Evolutionary conservation across 2,888 invertebrate genomes (phyloP).

Genomic region (Phortica magna): DNA sequence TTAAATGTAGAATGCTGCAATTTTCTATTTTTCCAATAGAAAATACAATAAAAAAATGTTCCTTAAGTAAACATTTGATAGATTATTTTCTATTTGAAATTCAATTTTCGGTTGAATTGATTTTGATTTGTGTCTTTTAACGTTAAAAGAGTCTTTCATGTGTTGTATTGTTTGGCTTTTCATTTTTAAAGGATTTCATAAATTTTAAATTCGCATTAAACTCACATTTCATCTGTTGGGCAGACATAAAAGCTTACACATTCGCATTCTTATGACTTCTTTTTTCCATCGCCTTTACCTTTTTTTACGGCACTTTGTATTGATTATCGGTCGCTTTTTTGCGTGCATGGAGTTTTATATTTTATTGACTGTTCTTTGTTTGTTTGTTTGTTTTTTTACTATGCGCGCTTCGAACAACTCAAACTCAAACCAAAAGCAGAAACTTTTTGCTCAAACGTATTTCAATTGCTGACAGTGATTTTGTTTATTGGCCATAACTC

Average conservation of each 20-base stretch:
- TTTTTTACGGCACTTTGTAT: background rate
- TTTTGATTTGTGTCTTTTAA: constrained; percentile 26
- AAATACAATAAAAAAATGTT: too few species aligned
- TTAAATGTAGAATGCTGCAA: too few species aligned
- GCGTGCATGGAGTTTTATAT: constrained; percentile 28
- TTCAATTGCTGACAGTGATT: constrained; percentile 57
- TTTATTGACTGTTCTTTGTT: constrained; percentile 30
- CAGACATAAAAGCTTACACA: background rate
- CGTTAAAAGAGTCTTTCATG: background rate
- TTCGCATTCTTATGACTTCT: background rate
- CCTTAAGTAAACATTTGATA: background rate
- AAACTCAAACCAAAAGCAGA: background rate
- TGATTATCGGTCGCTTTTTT: background rate
- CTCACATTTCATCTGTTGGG: constrained; percentile 55
- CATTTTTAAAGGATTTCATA: constrained; percentile 35
- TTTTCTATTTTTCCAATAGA: too few species aligned
- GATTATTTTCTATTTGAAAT: background rate
- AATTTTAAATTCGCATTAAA: constrained; percentile 66
- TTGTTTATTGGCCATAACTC: constrained; percentile 73
- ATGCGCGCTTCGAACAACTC: background rate
- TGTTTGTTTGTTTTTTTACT: constrained; percentile 19
- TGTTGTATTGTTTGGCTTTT: background rate
- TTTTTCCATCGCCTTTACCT: background rate
- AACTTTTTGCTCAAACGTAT: constrained; percentile 11
- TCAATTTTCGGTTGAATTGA: background rate